These are phyloP conservation scores for Pagetopsis macropterus DNA, from an alignment of 2,797 vertebrate species.

Conservation along the genomic window DNA sequence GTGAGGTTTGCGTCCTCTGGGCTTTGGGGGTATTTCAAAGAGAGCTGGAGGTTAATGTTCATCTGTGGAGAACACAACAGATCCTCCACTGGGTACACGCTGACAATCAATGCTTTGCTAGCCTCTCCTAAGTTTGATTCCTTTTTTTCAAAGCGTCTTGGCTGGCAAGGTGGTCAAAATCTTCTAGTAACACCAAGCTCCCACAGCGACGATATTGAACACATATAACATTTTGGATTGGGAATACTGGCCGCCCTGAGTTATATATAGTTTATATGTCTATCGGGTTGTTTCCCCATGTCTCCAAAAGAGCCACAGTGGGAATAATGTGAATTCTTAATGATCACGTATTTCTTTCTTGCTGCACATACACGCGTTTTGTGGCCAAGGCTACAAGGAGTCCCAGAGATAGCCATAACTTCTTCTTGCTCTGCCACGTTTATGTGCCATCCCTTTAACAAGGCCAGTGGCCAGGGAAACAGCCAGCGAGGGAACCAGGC, in stretches of 20 bases:
- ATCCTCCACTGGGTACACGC: constrained; percentile 49
- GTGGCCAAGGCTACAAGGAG: constrained; percentile 37
- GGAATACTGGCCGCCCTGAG: constrained; percentile 30
- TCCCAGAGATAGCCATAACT: constrained; percentile 51
- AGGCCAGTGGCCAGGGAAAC: constrained; percentile 61
- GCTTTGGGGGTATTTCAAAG: constrained; percentile 51
- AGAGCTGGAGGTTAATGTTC: constrained; percentile 65
- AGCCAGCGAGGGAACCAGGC: constrained; percentile 38
- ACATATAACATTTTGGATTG: constrained; percentile 22
- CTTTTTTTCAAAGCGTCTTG: constrained; percentile 19
- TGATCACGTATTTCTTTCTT: constrained; percentile 40
- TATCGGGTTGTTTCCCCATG: constrained; percentile 23
- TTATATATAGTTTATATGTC: constrained; percentile 54
- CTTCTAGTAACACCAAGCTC: constrained; percentile 11
- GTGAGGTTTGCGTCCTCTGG: constrained; percentile 52
- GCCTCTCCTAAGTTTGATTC: constrained; percentile 41
- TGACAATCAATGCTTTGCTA: constrained; percentile 64
- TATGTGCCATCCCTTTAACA: constrained; percentile 69
- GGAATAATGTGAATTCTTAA: constrained; percentile 64
- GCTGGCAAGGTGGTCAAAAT: constrained; percentile 35
- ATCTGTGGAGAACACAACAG: constrained; percentile 56
- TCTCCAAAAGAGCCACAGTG: constrained; percentile 48
- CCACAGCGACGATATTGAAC: constrained; percentile 27
- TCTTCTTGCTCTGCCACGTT: constrained; percentile 52
- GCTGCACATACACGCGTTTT: constrained; percentile 36